Evolutionary conservation across 2,888 invertebrate species (phyloP), one percentile per base, ranked within the genome.

Genomic region (Ganaspis brasiliensis): DNA sequence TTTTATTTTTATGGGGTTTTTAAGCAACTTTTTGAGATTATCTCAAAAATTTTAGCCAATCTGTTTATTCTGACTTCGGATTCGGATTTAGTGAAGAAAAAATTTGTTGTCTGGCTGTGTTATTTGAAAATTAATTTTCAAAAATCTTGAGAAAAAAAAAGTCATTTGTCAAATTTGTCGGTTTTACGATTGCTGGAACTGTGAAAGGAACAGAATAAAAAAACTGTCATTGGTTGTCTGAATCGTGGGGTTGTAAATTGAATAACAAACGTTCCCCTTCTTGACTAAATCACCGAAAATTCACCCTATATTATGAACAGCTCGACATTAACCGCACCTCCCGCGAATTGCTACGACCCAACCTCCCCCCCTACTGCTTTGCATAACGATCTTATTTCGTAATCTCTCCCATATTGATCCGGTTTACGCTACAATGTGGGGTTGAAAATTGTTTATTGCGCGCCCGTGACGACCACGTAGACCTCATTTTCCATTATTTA

Each of bases 211-310:
- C 1, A 21, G 45, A 49, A 49, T 6, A 24, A 16, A 56, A 75
- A 77, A 78, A 80, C 82, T 81, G 85, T 83, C 81, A 83, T 86
- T 86, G 86, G 86, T 85, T 85, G 83, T 76, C 77, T 74, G 71
- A 74, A 67, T 72, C 79, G 78, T 63, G 85, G 85, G 85, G 82
- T 85, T 86, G 85, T 86, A 88, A 90, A 90, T 90, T 90, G 89
- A 91, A 91, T 89, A 89, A 90, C 90, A 89, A 90, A 90, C 86
- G 87, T 87, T 88, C 88, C 89, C 89, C 90, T 90, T 84, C 77
- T 86, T 75, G 85, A 87, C 87, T 89, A 89, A 90, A 88, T 90
- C 88, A 86, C 85, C 87, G 85, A 88, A 88, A 86, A 85, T 84
- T 85, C 86, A 87, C 87, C 89, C 89, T 83, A 79, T 76, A 83